Conservation (phyloP, 2,888 invertebrate species). For the Furcula furcula region DNA sequence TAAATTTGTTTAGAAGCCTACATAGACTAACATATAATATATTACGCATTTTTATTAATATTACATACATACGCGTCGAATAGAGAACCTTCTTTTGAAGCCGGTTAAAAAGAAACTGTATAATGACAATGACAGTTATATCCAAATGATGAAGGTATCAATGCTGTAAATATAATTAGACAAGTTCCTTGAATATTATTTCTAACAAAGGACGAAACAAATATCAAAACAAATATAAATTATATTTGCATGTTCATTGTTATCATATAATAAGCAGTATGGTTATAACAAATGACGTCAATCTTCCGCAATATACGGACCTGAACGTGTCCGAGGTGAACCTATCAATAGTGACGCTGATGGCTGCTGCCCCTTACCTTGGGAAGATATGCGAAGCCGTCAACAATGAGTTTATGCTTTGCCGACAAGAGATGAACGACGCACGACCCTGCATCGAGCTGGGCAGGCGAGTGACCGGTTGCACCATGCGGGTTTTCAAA, state of each 20-base stretch:
- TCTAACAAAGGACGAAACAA: too few species aligned
- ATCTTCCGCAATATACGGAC: slow-evolving; percentile 90
- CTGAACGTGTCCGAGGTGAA: slow-evolving; percentile 90
- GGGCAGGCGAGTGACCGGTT: slow-evolving; percentile 94
- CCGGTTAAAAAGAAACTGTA: too few species aligned
- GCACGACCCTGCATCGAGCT: slow-evolving; percentile 91
- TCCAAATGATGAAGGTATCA: too few species aligned
- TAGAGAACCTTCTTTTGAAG: too few species aligned
- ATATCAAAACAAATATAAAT: not conserved
- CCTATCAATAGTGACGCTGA: slow-evolving; percentile 89
- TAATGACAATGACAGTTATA: too few species aligned
- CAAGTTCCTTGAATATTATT: too few species aligned
- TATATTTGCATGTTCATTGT: not conserved
- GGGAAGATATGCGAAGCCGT: slow-evolving; percentile 94
- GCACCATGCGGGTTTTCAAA: slow-evolving; percentile 91
- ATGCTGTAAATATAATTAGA: too few species aligned
- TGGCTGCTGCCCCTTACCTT: slow-evolving; percentile 93
- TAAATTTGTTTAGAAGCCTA: too few species aligned
- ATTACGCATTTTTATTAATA: too few species aligned
- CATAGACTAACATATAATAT: too few species aligned
- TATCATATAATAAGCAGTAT: slow-evolving; percentile 56
- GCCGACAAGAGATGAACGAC: slow-evolving; percentile 90
- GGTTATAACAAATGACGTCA: slow-evolving; percentile 84
- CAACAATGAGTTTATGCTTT: slow-evolving; percentile 97
- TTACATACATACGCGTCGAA: too few species aligned